Conservation (phyloP, 2,888 invertebrate genomes). For the Cryptus armator region DNA sequence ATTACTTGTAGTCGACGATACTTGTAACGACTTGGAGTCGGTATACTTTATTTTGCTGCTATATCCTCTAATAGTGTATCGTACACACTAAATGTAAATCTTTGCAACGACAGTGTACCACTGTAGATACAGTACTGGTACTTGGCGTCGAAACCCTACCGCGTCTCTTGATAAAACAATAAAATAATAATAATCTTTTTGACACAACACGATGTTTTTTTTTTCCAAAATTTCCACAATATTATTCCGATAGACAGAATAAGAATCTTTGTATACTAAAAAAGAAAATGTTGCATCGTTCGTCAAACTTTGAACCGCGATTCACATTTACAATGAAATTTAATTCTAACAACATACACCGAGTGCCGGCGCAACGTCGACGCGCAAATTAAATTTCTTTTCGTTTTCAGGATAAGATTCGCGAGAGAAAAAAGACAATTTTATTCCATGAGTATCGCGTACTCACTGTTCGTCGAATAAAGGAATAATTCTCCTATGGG, state of each 20-base stretch:
- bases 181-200: background rate
- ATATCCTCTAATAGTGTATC: too few relatives aligned
- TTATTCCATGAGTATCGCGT: constrained; percentile 19
- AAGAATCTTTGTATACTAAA: background rate
- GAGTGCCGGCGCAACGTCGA: background rate
- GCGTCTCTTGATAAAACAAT: too few relatives aligned
- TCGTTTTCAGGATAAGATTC: background rate
- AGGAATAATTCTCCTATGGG: constrained; percentile 17
- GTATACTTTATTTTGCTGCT: too few relatives aligned
- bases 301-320: too few relatives aligned
- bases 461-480: background rate
- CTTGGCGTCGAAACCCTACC: too few relatives aligned
- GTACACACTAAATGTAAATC: too few relatives aligned
- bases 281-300: too few relatives aligned
- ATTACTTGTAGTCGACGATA: too few relatives aligned
- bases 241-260: background rate
- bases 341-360: background rate
- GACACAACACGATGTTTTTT: background rate
- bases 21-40: too few relatives aligned
- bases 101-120: too few relatives aligned
- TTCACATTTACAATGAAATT: too few relatives aligned
- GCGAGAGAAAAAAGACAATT: background rate
- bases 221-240: background rate
- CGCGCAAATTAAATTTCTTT: background rate
- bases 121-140: too few relatives aligned